A percentile compares a stretch with the other conserved stretches of the same genome.
phyloP scores from a whole-genome alignment of 2,797 vertebrate genomes.

The Argya squamiceps region DNA sequence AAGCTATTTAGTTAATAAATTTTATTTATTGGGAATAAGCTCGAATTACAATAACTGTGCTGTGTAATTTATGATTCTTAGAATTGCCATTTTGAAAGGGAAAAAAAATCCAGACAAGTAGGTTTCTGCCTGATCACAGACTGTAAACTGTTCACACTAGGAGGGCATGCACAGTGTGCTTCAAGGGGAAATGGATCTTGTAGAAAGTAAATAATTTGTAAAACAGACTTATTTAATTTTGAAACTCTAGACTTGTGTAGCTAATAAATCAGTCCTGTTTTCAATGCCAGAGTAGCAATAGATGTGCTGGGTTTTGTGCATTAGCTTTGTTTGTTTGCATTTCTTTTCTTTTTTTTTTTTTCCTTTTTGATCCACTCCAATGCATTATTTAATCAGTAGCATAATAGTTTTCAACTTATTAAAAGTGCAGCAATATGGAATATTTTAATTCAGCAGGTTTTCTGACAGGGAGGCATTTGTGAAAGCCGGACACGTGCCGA shows the following conservation, averaged over 20 bases:
- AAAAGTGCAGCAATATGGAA: background rate
- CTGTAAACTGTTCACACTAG: slow-evolving; percentile 20
- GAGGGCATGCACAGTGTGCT: slow-evolving; percentile 48
- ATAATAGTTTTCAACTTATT: background rate
- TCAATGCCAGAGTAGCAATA: background rate
- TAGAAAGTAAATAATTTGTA: slow-evolving; percentile 67
- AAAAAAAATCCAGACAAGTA: slow-evolving; percentile 6
- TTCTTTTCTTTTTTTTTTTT: background rate
- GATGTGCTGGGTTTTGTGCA: background rate
- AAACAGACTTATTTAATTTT: slow-evolving; percentile 65
- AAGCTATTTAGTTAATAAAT: slow-evolving; percentile 39
- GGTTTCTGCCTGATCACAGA: slow-evolving; percentile 45
- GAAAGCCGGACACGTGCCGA: background rate
- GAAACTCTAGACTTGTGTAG: slow-evolving; percentile 28
- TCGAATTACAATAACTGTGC: slow-evolving; percentile 63
- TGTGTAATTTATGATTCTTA: slow-evolving; percentile 67
- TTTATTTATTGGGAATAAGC: slow-evolving; percentile 59
- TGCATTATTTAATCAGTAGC: background rate
- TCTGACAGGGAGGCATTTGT: background rate
- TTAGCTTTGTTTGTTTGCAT: background rate
- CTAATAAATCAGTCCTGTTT: background rate
- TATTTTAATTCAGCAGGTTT: background rate
- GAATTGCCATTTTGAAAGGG: slow-evolving; percentile 61
- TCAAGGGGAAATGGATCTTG: slow-evolving; percentile 50
- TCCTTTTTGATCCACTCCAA: background rate